phyloP scores from a whole-genome alignment of 2,113 vertebrate genomes.

The Vombatus ursinus region DNA sequence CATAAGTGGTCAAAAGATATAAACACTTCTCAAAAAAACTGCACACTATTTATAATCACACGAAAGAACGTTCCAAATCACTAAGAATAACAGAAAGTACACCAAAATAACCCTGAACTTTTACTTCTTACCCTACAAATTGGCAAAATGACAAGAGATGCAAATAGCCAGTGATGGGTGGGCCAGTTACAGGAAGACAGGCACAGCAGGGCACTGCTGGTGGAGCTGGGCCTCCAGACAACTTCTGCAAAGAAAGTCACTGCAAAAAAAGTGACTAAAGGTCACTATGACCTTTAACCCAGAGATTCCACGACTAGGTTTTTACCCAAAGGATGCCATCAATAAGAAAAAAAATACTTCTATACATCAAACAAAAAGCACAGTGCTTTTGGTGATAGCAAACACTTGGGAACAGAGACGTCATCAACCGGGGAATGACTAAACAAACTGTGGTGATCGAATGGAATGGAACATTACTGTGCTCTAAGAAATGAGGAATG shows the following conservation, averaged over 20 bases:
- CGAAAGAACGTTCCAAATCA: neutral
- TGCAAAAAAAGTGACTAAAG: no score
- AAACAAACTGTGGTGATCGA: no score
- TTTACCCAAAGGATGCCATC: neutral
- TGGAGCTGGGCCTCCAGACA: neutral
- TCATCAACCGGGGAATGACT: no score
- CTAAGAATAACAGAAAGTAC: neutral
- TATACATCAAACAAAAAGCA: neutral
- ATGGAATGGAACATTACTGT: no score
- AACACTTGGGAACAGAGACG: neutral
- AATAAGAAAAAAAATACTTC: neutral
- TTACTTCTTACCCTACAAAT: neutral
- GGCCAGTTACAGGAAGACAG: neutral
- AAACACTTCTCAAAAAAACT: neutral
- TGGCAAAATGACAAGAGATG: neutral
- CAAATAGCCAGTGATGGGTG: neutral
- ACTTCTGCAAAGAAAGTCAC: neutral
- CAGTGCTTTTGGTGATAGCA: neutral
- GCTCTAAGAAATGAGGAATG: neutral
- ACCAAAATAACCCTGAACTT: neutral
- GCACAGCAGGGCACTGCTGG: neutral
- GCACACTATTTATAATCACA: neutral
- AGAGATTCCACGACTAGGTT: neutral
- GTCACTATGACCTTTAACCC: neutral
- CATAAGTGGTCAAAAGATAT: neutral